phyloP scores from a whole-genome alignment of 2,888 invertebrate genomes.

The Pristionchus arcanus region DNA sequence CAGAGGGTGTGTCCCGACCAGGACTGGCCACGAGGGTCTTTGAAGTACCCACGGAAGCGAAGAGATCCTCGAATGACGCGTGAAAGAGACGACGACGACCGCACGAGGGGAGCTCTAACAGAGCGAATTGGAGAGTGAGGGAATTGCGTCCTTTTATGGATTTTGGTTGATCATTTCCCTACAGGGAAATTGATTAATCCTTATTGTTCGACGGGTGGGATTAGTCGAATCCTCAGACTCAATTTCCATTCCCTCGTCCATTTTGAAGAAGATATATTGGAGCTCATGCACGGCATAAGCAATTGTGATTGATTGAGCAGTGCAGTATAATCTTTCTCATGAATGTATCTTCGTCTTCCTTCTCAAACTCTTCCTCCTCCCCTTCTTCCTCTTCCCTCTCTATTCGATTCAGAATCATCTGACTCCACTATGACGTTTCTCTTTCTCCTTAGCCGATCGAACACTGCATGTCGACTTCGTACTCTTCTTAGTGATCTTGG shows the following conservation, averaged over 20 bases:
- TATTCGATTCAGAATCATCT: no score
- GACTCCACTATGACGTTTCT: no score
- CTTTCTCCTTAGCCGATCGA: no score
- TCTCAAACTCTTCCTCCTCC: no score
- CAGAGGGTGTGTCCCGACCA: neutral
- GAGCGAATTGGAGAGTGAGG: neutral
- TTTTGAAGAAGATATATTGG: neutral
- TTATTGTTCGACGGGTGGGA: neutral
- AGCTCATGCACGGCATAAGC: neutral
- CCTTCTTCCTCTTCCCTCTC: no score
- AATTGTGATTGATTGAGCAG: conserved; percentile 1
- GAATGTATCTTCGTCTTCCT: no score
- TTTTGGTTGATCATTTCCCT: neutral
- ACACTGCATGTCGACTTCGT: no score
- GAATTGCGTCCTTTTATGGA: neutral
- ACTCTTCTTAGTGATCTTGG: no score
- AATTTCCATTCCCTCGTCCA: neutral
- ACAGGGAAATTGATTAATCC: neutral
- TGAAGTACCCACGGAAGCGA: neutral
- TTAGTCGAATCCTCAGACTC: neutral
- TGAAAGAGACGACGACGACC: neutral
- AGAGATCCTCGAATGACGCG: neutral
- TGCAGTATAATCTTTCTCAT: conserved; percentile 1
- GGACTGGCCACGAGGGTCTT: neutral
- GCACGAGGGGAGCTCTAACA: neutral